phyloP scores from a whole-genome alignment of 2,797 vertebrate genomes.

The Poecilia picta region DNA sequence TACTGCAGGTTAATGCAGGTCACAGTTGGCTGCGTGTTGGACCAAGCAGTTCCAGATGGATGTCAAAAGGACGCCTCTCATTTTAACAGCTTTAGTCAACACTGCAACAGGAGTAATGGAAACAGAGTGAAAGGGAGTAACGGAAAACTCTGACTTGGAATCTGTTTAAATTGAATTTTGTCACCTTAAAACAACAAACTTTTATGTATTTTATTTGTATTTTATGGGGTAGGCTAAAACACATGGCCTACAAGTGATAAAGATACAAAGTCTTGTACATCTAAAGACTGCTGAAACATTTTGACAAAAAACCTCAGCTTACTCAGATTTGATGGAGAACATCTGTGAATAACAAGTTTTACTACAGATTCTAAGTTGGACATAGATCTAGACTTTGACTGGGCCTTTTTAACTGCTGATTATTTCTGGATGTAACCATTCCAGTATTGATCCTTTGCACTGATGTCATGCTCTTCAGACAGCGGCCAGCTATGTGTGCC shows the following conservation, averaged over 20 bases:
- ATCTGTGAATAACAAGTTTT: not conserved
- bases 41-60: conserved; percentile 44
- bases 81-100: conserved; percentile 41
- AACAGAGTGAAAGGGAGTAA: not conserved
- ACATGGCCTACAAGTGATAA: not conserved
- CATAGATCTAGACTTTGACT: not conserved
- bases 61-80: conserved; percentile 57
- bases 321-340: not conserved
- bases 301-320: not conserved
- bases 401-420: not conserved
- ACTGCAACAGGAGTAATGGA: not conserved
- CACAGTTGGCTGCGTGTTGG: conserved; percentile 59
- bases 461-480: too few relatives aligned
- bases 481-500: too few relatives aligned
- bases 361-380: not conserved
- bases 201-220: not conserved
- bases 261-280: not conserved
- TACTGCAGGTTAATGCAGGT: conserved; percentile 31
- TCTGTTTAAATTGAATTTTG: not conserved
- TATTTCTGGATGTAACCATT: not conserved
- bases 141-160: not conserved
- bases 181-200: not conserved
- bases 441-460: not conserved
- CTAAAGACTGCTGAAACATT: not conserved
- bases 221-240: not conserved